Conservation (phyloP, 2,797 vertebrate species). For the Premnoplex brunnescens region DNA sequence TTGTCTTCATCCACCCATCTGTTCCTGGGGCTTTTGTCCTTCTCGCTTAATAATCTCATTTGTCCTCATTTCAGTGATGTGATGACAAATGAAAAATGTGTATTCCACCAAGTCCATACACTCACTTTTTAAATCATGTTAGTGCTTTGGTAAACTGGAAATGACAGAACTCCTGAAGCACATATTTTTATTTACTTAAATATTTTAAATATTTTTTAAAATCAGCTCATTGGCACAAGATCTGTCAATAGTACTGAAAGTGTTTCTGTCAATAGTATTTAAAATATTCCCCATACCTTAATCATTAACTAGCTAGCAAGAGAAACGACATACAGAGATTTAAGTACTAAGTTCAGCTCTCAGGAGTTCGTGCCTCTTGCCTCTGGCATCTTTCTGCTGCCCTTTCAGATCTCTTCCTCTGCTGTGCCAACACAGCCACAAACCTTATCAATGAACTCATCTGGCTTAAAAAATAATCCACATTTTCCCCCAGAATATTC, state of each 20-base stretch:
- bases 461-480: neutral
- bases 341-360: neutral
- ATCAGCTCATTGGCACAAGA: neutral
- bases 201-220: neutral
- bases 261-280: neutral
- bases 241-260: neutral
- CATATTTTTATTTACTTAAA: neutral
- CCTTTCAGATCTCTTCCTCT: neutral
- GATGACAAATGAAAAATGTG: neutral
- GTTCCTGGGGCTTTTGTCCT: neutral
- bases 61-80: neutral
- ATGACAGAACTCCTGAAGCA: neutral
- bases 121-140: neutral
- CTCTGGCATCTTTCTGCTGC: neutral
- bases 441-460: neutral
- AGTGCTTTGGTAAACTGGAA: neutral
- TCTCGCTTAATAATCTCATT: neutral
- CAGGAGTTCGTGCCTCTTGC: neutral
- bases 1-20: neutral
- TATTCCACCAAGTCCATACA: neutral
- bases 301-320: neutral
- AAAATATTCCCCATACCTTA: neutral
- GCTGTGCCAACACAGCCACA: neutral
- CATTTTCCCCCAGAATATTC: neutral
- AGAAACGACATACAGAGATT: neutral